Evolutionary conservation across 2,113 vertebrate species (phyloP), one percentile per base, ranked within the genome.

Genomic region (Tetraodon nigroviridis): DNA sequence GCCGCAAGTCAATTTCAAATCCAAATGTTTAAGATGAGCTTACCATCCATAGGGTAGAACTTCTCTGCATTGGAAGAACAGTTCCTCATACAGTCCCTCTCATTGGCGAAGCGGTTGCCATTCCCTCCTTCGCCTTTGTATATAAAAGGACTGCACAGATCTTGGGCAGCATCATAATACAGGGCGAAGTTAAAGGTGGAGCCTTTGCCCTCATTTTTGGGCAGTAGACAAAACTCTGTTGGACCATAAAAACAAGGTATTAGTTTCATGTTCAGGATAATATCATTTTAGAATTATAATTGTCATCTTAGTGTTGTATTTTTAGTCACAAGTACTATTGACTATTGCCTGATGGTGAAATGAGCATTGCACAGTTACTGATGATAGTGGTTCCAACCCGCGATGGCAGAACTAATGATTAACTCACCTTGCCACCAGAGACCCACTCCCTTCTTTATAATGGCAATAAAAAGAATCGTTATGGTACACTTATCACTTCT

Each of bases 371-470:
- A 57, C 16, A 47, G 44, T 58, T 57, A 27, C 2, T 48, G 14
- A 55, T 37, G 13, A 46, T 27, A 16, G 14, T 27, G n/a, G 47
- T 58, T 73, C 50, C 51, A 46, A 58, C 44, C 22, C 57, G 32
- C 37, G 19, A 47, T 51, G 54, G 41, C 37, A 62, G 51, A 58
- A 57, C 24, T 80, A 88, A 90, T 91, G 70, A 81, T 87, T 88
- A 88, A 86, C 87, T 74, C 76, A 24, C 60, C 22, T 73, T 50
- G 51, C 71, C 67, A 66, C 20, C 19, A 65, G 64, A 63, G 48
- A 65, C 53, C 83, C 63, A 84, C 85, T 71, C 89, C 89, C 82
- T 83, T 18, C 64, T 91, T 90, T 90, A 90, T 82, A 55, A 61
- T 21, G 19, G 71, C 71, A 80, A 75, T 90, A 89, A 90, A 88